Evolutionary conservation across 2,113 vertebrate species (phyloP).

Genomic region (Falcunculus frontatus): DNA sequence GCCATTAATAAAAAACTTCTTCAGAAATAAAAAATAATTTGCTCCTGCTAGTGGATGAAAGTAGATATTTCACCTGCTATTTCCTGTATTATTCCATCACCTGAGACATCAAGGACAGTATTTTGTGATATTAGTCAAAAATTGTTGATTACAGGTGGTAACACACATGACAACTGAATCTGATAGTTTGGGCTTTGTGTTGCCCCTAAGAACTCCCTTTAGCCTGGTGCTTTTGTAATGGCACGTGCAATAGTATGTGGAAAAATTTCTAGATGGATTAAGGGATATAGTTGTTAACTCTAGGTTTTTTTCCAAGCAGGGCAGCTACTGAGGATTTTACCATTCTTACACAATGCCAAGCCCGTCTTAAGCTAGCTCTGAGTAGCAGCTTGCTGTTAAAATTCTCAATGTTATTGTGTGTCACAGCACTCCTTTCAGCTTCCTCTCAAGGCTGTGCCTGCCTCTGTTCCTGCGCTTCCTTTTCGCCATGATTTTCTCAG

Average conservation of each 20-base stretch:
- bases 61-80: background rate
- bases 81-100: background rate
- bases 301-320: background rate
- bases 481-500: background rate
- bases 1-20: background rate
- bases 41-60: background rate
- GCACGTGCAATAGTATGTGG: background rate
- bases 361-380: background rate
- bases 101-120: background rate
- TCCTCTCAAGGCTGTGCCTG: background rate
- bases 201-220: background rate
- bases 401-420: rapidly evolving
- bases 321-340: background rate
- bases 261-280: background rate
- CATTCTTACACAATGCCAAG: background rate
- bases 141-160: background rate
- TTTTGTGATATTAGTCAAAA: background rate
- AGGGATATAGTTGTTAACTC: background rate
- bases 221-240: background rate
- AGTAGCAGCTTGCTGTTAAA: background rate
- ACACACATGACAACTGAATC: background rate
- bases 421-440: background rate
- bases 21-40: background rate
- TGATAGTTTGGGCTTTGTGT: rapidly evolving
- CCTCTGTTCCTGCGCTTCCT: background rate